Base-by-base conservation (phyloP, 2,797 vertebrate species). In the Coranthus polyacanthus region DNA sequence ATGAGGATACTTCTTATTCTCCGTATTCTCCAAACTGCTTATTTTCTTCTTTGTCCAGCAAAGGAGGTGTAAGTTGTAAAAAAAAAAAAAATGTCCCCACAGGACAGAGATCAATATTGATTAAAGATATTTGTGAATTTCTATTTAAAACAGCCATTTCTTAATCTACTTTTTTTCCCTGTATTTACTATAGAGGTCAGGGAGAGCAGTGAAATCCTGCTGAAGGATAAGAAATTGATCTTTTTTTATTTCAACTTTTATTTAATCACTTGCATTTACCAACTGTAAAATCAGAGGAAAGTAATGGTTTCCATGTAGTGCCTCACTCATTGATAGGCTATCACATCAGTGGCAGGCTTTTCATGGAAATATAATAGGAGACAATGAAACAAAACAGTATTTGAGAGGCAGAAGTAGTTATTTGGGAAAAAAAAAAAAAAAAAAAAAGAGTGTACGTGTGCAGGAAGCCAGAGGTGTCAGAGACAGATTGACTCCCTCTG, bases 381-480 rank as follows among this genome's bases (percentile, higher is more conserved):
- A 75, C 57, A 54, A 29, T 45, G 59, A 85, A 22, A 78, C 32
- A 77, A 79, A 83, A 71, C 60, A 72, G 56, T 15, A 51, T 77
- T 37, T 78, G 54, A 79, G 80, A 81, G 46, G 34, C 68, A 82
- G 64, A 45, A 66, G 81, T 56, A 60, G 68, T 68, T 63, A 70
- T 80, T 75, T 79, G 51, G 29, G 3, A 34, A n/a, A 6, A 32
- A 8, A 64, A 57, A 58, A 45, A 34, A n/a, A 6, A 32, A 8
- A 64, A 57, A 58, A 45, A 42, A 47, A 41, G 47, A 60, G 61
- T 61, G 77, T 51, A 66, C 7, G 21, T 76, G 51, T 79, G 66
- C 77, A 82, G 78, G 81, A 85, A 85, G 77, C 81, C 81, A 68
- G 77, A 89, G 68, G 87, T 90, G 79, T 89, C 84, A 81, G 71